Base-by-base conservation (phyloP, 2,888 invertebrate species). In the Chalcis sispes region DNA sequence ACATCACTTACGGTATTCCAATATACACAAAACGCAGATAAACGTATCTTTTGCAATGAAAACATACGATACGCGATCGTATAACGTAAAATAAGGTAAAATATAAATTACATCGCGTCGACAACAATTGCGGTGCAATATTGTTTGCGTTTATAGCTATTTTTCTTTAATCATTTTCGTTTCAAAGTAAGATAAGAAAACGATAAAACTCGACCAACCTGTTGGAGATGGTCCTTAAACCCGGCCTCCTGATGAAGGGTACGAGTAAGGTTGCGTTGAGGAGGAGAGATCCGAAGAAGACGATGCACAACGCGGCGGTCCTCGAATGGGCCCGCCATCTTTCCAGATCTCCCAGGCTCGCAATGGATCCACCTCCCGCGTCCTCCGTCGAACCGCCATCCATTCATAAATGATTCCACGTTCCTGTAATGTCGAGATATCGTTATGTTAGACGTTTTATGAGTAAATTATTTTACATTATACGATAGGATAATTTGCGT, bases 201-300 rank as follows among this genome's bases (percentile, higher is more conserved):
- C 13, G 10, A 46, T 1, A 42, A 8, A 0, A 18, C n/a, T 13
- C 1, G 25, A 65, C 90, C 90, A 89, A 94, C 94, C 94, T 92
- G 91, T 95, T 95, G 75, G 95, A 95, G 82, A 95, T 93, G 80
- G 94, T 95, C 84, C 95, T 91, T 62, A 95, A 90, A 61, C 93
- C 92, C 65, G 95, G 93, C 81, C 94, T 91, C 83, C 93, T 90
- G 86, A 93, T 92, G 89, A 95, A 95, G 64, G 95, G 93, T 81
- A 95, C 89, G 81, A 95, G 90, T 72, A 95, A 93, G 81, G 94
- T 90, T 62, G 92, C 91, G 87, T 95, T 95, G 83, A 94, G 93
- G 76, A 93, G 90, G 71, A 94, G 91, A 72, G 95, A 94, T 81
- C 93, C 91, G 85, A 92, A 89, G 86, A 93, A 91, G 82, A 92